These are phyloP conservation scores for Fistularia tabacaria DNA, from an alignment of 2,797 vertebrate genomes.

Conservation along the genomic window DNA sequence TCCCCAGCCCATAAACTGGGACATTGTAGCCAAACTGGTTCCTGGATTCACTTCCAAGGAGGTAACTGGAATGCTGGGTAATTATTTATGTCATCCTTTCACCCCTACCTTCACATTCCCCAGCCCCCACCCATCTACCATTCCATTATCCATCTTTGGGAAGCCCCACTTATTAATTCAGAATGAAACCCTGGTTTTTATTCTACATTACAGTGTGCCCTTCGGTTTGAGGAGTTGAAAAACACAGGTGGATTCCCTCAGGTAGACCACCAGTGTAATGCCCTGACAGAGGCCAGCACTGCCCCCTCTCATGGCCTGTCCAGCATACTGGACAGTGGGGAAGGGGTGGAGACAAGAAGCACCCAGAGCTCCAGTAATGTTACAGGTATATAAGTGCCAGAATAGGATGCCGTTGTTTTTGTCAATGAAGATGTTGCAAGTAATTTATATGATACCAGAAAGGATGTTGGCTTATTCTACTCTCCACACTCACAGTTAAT, in stretches of 20 bases:
- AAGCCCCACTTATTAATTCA: no score
- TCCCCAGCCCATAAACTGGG: slow-evolving; percentile 94
- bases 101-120: no score
- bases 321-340: slow-evolving; percentile 75
- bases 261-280: slow-evolving; percentile 87
- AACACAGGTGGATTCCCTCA: slow-evolving; percentile 79
- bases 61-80: slow-evolving; percentile 69
- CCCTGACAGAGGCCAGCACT: slow-evolving; percentile 74
- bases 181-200: neutral
- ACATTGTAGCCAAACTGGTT: slow-evolving; percentile 90
- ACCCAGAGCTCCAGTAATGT: slow-evolving; percentile 77
- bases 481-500: no score
- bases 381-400: slow-evolving; percentile 70
- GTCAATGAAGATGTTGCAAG: no score
- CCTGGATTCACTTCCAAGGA: slow-evolving; percentile 94
- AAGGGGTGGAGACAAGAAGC: slow-evolving; percentile 69
- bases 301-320: slow-evolving; percentile 79
- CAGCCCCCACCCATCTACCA: slow-evolving; percentile 2
- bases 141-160: neutral
- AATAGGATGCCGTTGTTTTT: neutral
- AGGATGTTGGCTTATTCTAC: no score
- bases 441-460: no score
- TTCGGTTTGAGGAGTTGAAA: slow-evolving; percentile 93
- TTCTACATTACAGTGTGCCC: slow-evolving; percentile 81
- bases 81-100: neutral